These are phyloP conservation scores for Pseudoatta argentina DNA, from an alignment of 1,140 invertebrate genomes.

Conservation along the genomic window DNA sequence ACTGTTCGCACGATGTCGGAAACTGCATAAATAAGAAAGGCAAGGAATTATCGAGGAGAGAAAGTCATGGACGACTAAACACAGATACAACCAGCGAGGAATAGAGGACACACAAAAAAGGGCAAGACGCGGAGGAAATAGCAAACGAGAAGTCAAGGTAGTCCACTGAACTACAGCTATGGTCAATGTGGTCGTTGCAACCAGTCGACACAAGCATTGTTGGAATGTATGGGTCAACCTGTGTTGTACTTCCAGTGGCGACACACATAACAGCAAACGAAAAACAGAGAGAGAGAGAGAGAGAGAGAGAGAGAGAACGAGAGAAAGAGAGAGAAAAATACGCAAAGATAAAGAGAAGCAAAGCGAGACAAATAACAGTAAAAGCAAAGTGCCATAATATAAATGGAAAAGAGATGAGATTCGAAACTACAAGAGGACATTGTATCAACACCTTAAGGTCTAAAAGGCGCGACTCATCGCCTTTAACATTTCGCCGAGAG, in stretches of 20 bases:
- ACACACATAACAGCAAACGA: constrained; percentile 26
- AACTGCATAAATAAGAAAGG: constrained; percentile 47
- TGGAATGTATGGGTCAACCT: constrained; percentile 68
- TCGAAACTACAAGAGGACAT: constrained; percentile 23
- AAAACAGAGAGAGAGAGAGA: background rate
- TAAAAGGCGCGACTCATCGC: constrained; percentile 48
- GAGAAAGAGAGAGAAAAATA: constrained; percentile 9
- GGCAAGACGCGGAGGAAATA: background rate
- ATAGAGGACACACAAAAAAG: background rate
- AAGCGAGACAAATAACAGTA: constrained; percentile 11
- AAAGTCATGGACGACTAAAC: constrained; percentile 37
- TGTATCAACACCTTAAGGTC: constrained; percentile 55
- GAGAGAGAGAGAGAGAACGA: background rate
- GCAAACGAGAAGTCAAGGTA: constrained; percentile 54
- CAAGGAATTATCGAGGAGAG: constrained; percentile 62
- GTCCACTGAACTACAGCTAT: constrained; percentile 62
- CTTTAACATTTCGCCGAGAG: constrained; percentile 62
- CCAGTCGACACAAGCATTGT: constrained; percentile 71
- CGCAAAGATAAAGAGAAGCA: background rate
- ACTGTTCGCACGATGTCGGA: constrained; percentile 34
- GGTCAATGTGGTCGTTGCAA: constrained; percentile 59
- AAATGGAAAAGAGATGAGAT: constrained; percentile 24
- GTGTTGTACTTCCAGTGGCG: constrained; percentile 62
- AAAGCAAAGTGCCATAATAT: constrained; percentile 33
- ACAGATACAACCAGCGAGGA: background rate